A percentile compares a stretch with the other conserved stretches of the same genome.
phyloP scores from a whole-genome alignment of 2,113 vertebrate species.

The Oophaga pumilio region DNA sequence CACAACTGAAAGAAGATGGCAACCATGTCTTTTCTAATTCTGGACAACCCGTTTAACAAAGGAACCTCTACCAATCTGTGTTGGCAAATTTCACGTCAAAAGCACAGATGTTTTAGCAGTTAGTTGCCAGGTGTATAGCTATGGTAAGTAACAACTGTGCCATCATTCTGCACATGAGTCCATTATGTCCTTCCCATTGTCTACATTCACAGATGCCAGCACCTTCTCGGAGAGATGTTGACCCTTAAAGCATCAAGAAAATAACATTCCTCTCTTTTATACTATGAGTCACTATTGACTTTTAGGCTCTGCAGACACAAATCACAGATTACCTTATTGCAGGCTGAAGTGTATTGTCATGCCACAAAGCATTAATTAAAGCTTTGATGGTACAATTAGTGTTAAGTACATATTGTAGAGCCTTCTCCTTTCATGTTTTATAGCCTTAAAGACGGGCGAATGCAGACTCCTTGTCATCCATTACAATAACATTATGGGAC shows the following conservation, averaged over 20 bases:
- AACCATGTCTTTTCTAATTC: neutral
- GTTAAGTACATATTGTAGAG: constrained; percentile 55
- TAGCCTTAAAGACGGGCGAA: constrained; percentile 40
- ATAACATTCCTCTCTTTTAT: neutral
- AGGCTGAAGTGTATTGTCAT: constrained; percentile 38
- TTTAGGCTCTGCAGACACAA: constrained; percentile 18
- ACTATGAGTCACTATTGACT: constrained; percentile 45
- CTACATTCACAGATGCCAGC: neutral
- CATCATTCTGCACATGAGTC: neutral
- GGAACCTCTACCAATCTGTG: no score
- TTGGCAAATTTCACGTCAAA: neutral
- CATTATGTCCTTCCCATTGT: neutral
- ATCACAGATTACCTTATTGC: constrained; percentile 39
- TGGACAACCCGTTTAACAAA: neutral
- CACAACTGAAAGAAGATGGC: no score
- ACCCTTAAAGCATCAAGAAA: neutral
- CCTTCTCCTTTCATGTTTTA: constrained; percentile 47
- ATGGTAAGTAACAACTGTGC: neutral
- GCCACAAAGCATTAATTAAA: constrained; percentile 52
- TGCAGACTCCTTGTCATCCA: constrained; percentile 36
- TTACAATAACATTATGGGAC: constrained; percentile 48
- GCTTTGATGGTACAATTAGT: constrained; percentile 52
- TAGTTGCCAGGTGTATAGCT: neutral
- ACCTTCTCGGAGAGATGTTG: neutral
- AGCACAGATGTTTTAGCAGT: neutral